phyloP scores from a whole-genome alignment of 1,140 invertebrate genomes.

The Papilio polytes region DNA sequence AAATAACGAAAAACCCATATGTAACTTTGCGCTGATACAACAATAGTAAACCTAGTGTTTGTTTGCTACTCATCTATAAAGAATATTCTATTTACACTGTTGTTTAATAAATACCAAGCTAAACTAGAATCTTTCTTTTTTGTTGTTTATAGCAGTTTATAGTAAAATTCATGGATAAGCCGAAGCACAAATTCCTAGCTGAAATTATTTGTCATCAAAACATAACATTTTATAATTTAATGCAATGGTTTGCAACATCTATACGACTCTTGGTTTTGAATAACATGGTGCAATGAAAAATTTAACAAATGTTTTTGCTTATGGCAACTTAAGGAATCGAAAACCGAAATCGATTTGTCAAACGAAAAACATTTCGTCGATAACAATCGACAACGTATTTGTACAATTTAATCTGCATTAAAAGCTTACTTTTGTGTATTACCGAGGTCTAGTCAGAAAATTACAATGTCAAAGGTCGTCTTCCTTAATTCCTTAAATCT shows the following conservation, averaged over 20 bases:
- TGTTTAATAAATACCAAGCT: too few species aligned
- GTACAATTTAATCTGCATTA: not conserved
- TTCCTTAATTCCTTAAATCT: too few species aligned
- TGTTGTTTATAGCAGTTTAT: too few species aligned
- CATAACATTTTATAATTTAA: not conserved
- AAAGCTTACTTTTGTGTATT: not conserved
- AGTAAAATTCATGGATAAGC: too few species aligned
- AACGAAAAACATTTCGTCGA: not conserved
- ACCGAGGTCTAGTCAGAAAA: too few species aligned
- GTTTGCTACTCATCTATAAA: too few species aligned
- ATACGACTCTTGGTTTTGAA: not conserved
- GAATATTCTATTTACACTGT: too few species aligned
- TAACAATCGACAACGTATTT: not conserved
- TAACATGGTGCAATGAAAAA: not conserved
- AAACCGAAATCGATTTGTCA: not conserved
- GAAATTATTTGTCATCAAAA: not conserved
- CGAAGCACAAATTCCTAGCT: not conserved
- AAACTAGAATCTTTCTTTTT: too few species aligned
- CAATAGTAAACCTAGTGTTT: too few species aligned
- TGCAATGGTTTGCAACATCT: not conserved
- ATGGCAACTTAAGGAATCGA: not conserved
- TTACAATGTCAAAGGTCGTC: too few species aligned
- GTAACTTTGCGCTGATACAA: too few species aligned
- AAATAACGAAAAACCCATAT: not conserved
- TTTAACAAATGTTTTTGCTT: not conserved